phyloP scores from a whole-genome alignment of 2,113 vertebrate genomes.

The Chascanopsetta lugubris region DNA sequence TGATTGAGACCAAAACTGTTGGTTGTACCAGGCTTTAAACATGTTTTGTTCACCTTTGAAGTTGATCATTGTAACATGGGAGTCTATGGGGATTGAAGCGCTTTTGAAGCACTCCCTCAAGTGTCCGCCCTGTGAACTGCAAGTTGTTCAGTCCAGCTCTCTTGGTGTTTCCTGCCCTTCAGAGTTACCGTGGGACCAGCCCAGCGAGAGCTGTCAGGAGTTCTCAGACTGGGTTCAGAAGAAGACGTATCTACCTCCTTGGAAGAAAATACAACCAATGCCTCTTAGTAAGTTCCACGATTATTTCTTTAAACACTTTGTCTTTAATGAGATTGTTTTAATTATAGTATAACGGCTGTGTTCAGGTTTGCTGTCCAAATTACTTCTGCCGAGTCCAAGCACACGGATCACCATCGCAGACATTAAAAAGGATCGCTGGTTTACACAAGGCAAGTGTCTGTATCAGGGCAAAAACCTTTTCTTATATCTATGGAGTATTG shows the following conservation, averaged over 20 bases:
- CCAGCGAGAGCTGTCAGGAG: slow-evolving; percentile 92
- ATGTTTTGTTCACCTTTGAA: too few species aligned
- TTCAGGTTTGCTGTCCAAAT: slow-evolving; percentile 90
- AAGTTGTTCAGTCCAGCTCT: too few species aligned
- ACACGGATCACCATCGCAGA: slow-evolving; percentile 85
- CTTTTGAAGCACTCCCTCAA: too few species aligned
- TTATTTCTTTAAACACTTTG: not conserved
- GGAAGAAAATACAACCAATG: slow-evolving; percentile 93
- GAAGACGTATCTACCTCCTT: slow-evolving; percentile 92
- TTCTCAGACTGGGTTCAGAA: slow-evolving; percentile 95
- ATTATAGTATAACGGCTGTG: slow-evolving; percentile 2
- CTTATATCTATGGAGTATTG: not conserved
- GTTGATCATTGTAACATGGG: too few species aligned
- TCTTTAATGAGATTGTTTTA: not conserved
- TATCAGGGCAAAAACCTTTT: not conserved
- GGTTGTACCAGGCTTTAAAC: too few species aligned
- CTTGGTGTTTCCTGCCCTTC: slow-evolving; percentile 20
- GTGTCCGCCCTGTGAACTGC: too few species aligned
- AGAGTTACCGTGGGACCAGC: slow-evolving; percentile 99
- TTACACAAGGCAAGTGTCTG: slow-evolving; percentile 69
- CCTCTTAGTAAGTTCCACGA: slow-evolving; percentile 71
- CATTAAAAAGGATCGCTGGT: slow-evolving; percentile 94
- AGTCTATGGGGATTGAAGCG: too few species aligned
- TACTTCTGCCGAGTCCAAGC: slow-evolving; percentile 85
- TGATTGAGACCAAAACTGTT: too few species aligned